Percentiles rank a stretch among this genome's conserved stretches.
phyloP scores from a whole-genome alignment of 2,888 invertebrate species.

The Hedychridium roseum region DNA sequence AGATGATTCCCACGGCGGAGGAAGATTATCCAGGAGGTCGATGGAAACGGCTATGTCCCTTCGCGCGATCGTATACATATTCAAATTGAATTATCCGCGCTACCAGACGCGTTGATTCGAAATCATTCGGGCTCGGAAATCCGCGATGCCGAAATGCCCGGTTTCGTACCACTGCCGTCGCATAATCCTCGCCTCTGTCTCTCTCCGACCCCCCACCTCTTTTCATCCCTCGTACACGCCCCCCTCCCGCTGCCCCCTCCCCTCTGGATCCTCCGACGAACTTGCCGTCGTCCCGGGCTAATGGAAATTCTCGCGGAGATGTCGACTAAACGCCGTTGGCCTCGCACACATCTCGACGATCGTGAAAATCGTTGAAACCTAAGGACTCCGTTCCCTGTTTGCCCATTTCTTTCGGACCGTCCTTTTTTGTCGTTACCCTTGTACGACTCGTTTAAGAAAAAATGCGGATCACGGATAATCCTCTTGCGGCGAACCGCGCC shows the following conservation, averaged over 20 bases:
- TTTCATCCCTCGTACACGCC: slow-evolving; percentile 2
- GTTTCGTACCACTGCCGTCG: slow-evolving; percentile 13
- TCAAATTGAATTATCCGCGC: slow-evolving; percentile 64
- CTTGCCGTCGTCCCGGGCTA: slow-evolving; percentile 40
- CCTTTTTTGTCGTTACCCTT: slow-evolving; percentile 16
- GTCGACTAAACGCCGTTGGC: slow-evolving; percentile 57
- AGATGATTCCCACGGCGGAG: no score
- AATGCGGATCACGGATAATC: slow-evolving; percentile 33
- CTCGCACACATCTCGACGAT: slow-evolving; percentile 58
- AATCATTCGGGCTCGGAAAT: slow-evolving; percentile 56
- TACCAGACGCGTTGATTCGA: slow-evolving; percentile 62
- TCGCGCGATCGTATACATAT: slow-evolving; percentile 54
- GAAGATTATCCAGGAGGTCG: no score
- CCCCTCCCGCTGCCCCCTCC: slow-evolving; percentile 19
- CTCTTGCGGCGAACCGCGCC: slow-evolving; percentile 28
- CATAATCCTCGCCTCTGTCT: slow-evolving; percentile 7
- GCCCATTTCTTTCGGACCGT: background rate
- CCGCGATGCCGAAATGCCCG: slow-evolving; percentile 20
- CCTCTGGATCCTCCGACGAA: slow-evolving; percentile 13
- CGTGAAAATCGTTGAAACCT: no score
- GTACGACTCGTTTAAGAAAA: slow-evolving; percentile 29
- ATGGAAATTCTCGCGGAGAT: slow-evolving; percentile 61
- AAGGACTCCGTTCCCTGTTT: background rate
- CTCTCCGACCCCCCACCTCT: slow-evolving; percentile 7
- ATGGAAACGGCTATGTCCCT: no score